Evolutionary conservation across 2,797 vertebrate species (phyloP).

Genomic region (Pempheris klunzingeri): DNA sequence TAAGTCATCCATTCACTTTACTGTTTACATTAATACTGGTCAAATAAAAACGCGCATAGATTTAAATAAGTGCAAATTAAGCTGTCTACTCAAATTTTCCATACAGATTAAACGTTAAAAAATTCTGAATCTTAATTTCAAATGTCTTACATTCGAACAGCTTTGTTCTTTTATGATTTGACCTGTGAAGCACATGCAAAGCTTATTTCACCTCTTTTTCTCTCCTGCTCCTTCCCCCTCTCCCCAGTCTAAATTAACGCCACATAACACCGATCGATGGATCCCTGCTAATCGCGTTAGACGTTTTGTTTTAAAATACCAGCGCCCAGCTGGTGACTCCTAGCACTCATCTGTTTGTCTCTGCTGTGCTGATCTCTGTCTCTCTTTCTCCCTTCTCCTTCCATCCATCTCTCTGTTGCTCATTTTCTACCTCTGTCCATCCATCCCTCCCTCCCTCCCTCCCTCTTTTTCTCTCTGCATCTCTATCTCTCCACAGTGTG

Average conservation of each 20-base stretch:
- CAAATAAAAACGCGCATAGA: constrained; percentile 48
- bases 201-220: constrained; percentile 42
- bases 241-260: constrained; percentile 82
- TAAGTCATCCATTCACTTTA: constrained; percentile 60
- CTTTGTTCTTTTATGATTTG: constrained; percentile 44
- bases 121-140: constrained; percentile 30
- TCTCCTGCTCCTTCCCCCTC: constrained; percentile 14
- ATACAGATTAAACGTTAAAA: constrained; percentile 28
- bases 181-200: constrained; percentile 59
- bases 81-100: constrained; percentile 9
- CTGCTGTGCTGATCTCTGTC: constrained; percentile 86
- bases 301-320: constrained; percentile 89
- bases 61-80: constrained; percentile 52
- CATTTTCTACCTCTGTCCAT: constrained; percentile 65
- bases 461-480: constrained; percentile 76
- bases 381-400: constrained; percentile 47
- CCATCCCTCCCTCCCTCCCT: constrained; percentile 50
- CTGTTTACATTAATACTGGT: constrained; percentile 41
- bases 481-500: constrained; percentile 86
- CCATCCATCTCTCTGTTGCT: constrained; percentile 66
- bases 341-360: constrained; percentile 86
- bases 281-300: constrained; percentile 87
- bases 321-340: constrained; percentile 86
- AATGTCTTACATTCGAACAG: constrained; percentile 15
- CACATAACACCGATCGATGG: constrained; percentile 86